Evolutionary conservation across 1,140 invertebrate species (phyloP).

Genomic region (Laodelphax striatellus): DNA sequence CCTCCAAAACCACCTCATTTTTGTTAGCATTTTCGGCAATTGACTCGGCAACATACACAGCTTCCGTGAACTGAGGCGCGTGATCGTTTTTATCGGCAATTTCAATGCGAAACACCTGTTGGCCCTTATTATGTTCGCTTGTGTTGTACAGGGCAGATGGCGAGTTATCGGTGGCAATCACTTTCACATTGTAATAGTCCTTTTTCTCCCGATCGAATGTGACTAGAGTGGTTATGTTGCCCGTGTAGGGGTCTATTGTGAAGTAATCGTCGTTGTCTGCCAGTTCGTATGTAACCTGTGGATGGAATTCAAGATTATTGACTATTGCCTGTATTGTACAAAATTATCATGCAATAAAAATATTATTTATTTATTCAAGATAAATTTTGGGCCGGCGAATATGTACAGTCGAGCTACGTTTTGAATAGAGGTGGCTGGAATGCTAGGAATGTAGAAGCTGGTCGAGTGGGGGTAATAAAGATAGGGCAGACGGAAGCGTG

Average conservation of each 20-base stretch:
- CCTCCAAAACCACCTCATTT: constrained; percentile 66
- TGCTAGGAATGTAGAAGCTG: no score
- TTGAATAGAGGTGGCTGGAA: no score
- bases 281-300: constrained; percentile 55
- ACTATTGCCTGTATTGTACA: no score
- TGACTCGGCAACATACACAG: constrained; percentile 59
- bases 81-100: constrained; percentile 90
- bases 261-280: constrained; percentile 58
- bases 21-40: constrained; percentile 73
- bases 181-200: constrained; percentile 70
- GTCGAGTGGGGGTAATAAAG: no score
- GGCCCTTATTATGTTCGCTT: constrained; percentile 54
- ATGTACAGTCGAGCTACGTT: no score
- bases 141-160: constrained; percentile 60
- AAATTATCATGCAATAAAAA: no score
- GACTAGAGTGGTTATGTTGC: constrained; percentile 65
- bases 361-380: no score
- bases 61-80: constrained; percentile 61
- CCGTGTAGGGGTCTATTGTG: constrained; percentile 64
- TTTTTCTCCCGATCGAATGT: constrained; percentile 70
- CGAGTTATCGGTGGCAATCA: constrained; percentile 73
- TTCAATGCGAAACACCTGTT: constrained; percentile 68
- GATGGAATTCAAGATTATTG: not conserved
- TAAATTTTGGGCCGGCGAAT: no score
- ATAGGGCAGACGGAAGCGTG: no score